Evolutionary conservation across 2,113 vertebrate species (phyloP).

Genomic region (Coptodon rendalli): DNA sequence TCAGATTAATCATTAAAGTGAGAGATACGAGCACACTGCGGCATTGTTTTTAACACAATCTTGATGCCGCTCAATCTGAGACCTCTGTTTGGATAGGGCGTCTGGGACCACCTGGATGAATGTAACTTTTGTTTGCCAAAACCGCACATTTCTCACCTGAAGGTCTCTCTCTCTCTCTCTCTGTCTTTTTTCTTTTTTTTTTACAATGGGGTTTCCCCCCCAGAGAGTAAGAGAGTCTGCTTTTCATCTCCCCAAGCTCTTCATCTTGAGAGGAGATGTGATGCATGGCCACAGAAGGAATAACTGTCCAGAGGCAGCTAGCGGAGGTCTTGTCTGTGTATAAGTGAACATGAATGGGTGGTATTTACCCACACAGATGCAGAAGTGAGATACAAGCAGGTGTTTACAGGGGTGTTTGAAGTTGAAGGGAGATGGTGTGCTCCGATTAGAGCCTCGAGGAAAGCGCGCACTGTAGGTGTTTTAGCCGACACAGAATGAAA

Average conservation of each 20-base stretch:
- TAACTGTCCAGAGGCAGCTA: constrained; percentile 43
- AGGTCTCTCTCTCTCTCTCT: constrained; percentile 22
- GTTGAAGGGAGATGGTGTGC: constrained; percentile 59
- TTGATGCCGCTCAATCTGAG: constrained; percentile 42
- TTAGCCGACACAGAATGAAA: constrained; percentile 45
- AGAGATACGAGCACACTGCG: constrained; percentile 35
- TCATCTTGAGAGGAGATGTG: constrained; percentile 58
- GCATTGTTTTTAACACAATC: constrained; percentile 58
- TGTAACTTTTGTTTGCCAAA: constrained; percentile 60
- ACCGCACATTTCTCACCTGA: constrained; percentile 65
- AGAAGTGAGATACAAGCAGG: constrained; percentile 68
- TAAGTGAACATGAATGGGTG: constrained; percentile 59
- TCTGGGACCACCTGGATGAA: constrained; percentile 73
- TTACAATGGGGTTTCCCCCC: constrained; percentile 47
- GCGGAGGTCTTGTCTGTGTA: constrained; percentile 48
- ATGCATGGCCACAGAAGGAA: constrained; percentile 58
- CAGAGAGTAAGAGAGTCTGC: constrained; percentile 27
- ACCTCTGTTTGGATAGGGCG: constrained; percentile 62
- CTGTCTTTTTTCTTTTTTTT: not conserved
- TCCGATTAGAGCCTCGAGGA: constrained; percentile 46
- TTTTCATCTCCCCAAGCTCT: constrained; percentile 58
- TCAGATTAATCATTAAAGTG: constrained; percentile 77
- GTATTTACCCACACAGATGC: constrained; percentile 67
- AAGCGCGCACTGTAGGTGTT: constrained; percentile 46
- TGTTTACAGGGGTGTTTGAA: constrained; percentile 71